phyloP scores from a whole-genome alignment of 1,140 invertebrate genomes.

The Drosophila guanche region DNA sequence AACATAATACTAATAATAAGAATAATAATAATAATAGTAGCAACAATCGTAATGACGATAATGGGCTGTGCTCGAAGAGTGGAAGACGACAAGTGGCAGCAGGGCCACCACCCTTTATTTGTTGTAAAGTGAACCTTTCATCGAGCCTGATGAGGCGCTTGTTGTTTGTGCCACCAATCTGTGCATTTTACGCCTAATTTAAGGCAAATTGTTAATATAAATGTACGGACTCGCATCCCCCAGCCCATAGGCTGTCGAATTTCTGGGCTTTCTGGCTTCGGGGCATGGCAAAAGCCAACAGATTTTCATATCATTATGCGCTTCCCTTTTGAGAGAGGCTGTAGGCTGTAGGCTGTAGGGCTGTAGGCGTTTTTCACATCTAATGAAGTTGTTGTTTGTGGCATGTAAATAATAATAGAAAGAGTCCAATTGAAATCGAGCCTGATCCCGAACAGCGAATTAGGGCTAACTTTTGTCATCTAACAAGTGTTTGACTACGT shows the following conservation, averaged over 20 bases:
- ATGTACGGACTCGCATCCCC: slow-evolving; percentile 4
- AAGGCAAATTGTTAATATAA: slow-evolving; percentile 79
- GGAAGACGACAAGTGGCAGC: slow-evolving; percentile 43
- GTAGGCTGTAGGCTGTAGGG: too few relatives aligned
- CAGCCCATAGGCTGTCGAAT: not conserved
- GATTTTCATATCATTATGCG: slow-evolving; percentile 77
- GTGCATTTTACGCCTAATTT: slow-evolving; percentile 80
- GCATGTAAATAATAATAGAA: slow-evolving; percentile 46
- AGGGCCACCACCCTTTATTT: slow-evolving; percentile 69
- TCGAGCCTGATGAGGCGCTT: slow-evolving; percentile 42
- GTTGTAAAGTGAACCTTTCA: slow-evolving; percentile 8
- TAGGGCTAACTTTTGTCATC: slow-evolving; percentile 25
- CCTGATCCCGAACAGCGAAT: slow-evolving; percentile 18
- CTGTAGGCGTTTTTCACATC: too few relatives aligned
- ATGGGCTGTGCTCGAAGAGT: slow-evolving; percentile 13
- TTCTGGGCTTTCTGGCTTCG: slow-evolving; percentile 16
- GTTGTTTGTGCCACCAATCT: slow-evolving; percentile 62
- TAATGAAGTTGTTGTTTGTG: slow-evolving; percentile 62
- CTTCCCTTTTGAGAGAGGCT: too few relatives aligned
- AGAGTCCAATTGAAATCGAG: slow-evolving; percentile 15
- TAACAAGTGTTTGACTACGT: slow-evolving; percentile 8
- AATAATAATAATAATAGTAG: slow-evolving; percentile 15
- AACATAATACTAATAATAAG: slow-evolving; percentile 12
- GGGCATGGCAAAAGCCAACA: slow-evolving; percentile 73
- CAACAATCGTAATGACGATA: slow-evolving; percentile 35